Conservation (phyloP, 2,797 vertebrate species). For the Trichosurus vulpecula region DNA sequence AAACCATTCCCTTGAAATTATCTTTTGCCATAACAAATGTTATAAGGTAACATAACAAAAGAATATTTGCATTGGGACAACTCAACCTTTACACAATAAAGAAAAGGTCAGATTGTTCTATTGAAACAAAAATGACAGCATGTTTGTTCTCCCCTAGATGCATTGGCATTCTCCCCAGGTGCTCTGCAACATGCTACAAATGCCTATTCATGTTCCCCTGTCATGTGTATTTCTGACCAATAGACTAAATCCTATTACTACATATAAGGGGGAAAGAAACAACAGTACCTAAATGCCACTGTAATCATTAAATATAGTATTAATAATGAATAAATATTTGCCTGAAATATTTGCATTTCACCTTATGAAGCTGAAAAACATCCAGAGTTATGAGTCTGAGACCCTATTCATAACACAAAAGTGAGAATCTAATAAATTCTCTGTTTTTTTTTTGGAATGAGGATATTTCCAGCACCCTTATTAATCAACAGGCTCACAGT, state of each 20-base stretch:
- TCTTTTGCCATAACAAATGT: constrained; percentile 19
- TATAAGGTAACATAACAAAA: constrained; percentile 45
- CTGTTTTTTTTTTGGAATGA: neutral
- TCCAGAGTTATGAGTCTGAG: neutral
- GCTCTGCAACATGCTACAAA: neutral
- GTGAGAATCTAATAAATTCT: neutral
- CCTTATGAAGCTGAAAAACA: neutral
- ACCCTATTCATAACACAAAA: neutral
- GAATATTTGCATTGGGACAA: constrained; percentile 47
- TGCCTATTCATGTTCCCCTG: neutral
- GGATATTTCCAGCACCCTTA: neutral
- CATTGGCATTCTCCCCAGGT: constrained; percentile 51
- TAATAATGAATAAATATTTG: neutral
- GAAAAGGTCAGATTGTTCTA: constrained; percentile 61
- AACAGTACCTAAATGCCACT: neutral
- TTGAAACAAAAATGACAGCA: neutral
- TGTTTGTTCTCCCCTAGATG: constrained; percentile 52
- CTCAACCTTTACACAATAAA: constrained; percentile 35
- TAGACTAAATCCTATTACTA: neutral
- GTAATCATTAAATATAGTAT: neutral
- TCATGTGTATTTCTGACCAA: neutral
- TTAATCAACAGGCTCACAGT: neutral
- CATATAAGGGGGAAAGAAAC: neutral
- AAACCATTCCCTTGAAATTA: constrained; percentile 58
- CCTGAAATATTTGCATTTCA: neutral